Evolutionary conservation across 2,888 invertebrate genomes (phyloP), one percentile per base, ranked within the genome.

Genomic region (Chrysina gloriosa): DNA sequence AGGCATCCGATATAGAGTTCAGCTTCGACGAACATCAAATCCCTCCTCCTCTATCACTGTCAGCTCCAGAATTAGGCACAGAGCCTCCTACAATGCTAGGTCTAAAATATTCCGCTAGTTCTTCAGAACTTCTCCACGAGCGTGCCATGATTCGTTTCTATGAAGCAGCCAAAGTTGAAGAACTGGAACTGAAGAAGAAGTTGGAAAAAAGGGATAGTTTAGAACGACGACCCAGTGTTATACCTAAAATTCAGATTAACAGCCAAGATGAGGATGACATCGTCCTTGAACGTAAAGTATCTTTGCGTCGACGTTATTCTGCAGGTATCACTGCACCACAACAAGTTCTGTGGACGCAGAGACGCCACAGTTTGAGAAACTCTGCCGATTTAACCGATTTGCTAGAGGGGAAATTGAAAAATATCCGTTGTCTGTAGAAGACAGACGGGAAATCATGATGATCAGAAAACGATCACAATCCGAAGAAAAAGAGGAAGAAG

Each of bases 61-160:
- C 94, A 0, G 90, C 94, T 7, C 94, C 94, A 0, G 94, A 94
- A 79, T 82, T 94, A 68, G 89, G 90, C 75, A 85, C 86, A 54
- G 87, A 89, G 75, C 85, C 88, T 54, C 84, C 85, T 39, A 73
- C 83, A 21, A 84, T 88, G 50, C 84, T 86, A 63, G 83, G 84
- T 1, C 82, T 94, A 31, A 87, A 92, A 25, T 87, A 89, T 74
- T 91, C 93, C 0, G 91, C 92, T 23, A 94, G 94, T 78, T 94
- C 94, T 1, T 91, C 93, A 0, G 94, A 94, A 79, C 85, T 95
- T 3, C 85, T 95, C 0, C 93, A 93, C 79, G 94, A 94, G 79
- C 87, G 90, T 47, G 92, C 93, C 7, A 92, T 94, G 91, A 91
- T 91, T 5, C 86, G 94, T 36, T 91, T 94, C 79, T 92, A 93